Conservation (phyloP, 2,113 vertebrate genomes). For the zebrafish (Danio rerio) region DNA sequence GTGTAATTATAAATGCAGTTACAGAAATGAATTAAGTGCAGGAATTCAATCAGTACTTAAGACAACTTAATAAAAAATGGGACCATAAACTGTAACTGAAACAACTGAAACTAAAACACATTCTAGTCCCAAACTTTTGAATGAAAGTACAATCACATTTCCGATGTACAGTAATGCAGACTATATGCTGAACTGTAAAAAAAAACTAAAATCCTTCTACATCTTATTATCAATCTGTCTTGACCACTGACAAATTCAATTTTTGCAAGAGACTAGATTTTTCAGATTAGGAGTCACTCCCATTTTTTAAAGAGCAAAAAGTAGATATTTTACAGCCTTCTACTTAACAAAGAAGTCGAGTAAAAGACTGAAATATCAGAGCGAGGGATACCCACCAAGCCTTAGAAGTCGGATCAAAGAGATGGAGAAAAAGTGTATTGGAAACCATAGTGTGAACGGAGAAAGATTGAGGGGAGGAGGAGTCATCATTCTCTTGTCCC, state of each 20-base stretch:
- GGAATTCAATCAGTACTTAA: no score
- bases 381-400: not conserved
- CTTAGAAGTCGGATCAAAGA: constrained; percentile 49
- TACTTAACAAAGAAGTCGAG: not conserved
- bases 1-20: no score
- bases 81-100: no score
- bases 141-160: no score
- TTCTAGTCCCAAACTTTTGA: no score
- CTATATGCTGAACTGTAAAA: no score
- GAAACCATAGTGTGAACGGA: constrained; percentile 48
- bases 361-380: not conserved
- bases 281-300: not conserved
- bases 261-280: not conserved
- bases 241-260: not conserved
- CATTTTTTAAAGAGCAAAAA: not conserved
- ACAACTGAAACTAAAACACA: no score
- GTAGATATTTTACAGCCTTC: not conserved
- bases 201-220: no score
- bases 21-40: no score
- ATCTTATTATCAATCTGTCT: not conserved
- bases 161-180: no score
- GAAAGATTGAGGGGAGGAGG: not conserved
- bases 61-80: no score
- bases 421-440: constrained; percentile 54
- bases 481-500: constrained; percentile 38